Conservation (phyloP, 2,888 invertebrate species). For the Furcula furcula region DNA sequence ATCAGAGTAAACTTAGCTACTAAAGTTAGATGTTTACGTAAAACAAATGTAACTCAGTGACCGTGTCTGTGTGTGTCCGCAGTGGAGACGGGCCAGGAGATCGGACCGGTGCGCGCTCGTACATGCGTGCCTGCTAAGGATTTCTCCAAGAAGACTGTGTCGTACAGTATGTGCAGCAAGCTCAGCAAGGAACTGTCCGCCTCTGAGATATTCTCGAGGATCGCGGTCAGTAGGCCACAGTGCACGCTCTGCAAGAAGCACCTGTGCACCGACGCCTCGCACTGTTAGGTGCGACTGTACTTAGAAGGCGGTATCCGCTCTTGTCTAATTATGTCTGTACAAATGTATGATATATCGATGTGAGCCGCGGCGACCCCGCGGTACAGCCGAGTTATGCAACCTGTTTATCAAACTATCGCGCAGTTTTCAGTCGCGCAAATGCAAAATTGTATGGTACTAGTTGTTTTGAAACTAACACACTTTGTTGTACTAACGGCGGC, state of each 20-base stretch:
- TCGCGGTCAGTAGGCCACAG: constrained; percentile 64
- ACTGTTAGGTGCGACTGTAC: too few relatives aligned
- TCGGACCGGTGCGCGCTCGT: constrained; percentile 72
- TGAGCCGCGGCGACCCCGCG: not conserved
- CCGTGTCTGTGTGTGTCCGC: constrained; percentile 8
- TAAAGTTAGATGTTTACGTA: too few relatives aligned
- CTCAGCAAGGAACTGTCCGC: constrained; percentile 71
- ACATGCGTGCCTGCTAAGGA: constrained; percentile 74
- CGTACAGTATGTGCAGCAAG: constrained; percentile 72
- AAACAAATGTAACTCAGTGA: too few relatives aligned
- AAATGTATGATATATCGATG: too few relatives aligned
- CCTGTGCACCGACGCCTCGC: constrained; percentile 62
- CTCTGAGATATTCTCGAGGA: constrained; percentile 71
- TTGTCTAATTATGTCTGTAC: not conserved
- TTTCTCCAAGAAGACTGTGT: constrained; percentile 71
- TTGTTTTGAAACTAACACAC: constrained; percentile 44
- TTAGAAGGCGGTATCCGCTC: not conserved
- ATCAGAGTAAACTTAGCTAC: too few relatives aligned
- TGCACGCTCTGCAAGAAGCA: constrained; percentile 72
- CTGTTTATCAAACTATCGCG: constrained; percentile 36
- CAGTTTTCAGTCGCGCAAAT: constrained; percentile 39
- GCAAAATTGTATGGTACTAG: constrained; percentile 41
- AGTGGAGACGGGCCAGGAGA: constrained; percentile 73
- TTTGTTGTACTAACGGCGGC: constrained; percentile 24
- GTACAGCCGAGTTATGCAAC: constrained; percentile 20